Evolutionary conservation across 1,140 invertebrate genomes (phyloP).

Genomic region (Dinothrombium tinctorium): DNA sequence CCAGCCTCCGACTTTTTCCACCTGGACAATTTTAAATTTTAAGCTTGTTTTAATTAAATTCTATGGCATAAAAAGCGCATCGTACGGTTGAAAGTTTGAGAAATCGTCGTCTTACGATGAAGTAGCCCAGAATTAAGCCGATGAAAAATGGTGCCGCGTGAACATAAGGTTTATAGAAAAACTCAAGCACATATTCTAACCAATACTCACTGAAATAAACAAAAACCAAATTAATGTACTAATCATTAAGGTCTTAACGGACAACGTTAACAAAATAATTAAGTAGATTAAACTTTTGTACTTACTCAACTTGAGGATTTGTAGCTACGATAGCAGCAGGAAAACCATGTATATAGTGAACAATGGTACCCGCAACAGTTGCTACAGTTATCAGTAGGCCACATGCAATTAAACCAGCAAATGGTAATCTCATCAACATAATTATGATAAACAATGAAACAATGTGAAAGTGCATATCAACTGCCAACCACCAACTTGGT

Average conservation of each 20-base stretch:
- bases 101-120: not conserved
- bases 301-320: not conserved
- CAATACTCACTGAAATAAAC: conserved; percentile 1
- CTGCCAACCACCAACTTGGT: conserved; percentile 1
- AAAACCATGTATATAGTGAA: not conserved
- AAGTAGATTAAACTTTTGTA: too few species aligned
- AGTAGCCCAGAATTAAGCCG: not conserved
- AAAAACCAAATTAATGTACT: not conserved
- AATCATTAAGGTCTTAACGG: not conserved
- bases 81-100: not conserved
- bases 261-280: too few species aligned
- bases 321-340: not conserved
- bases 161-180: conserved; percentile 4
- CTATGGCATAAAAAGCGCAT: not conserved
- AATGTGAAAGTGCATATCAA: conserved; percentile 2
- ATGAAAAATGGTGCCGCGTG: conserved; percentile 4
- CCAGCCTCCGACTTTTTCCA: not conserved
- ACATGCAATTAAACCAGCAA: not conserved
- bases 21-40: not conserved
- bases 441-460: not conserved
- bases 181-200: not conserved
- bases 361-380: not conserved
- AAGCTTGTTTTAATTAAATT: not conserved
- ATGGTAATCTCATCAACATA: not conserved
- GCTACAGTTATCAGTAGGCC: not conserved